phyloP scores from a whole-genome alignment of 2,797 vertebrate genomes.

The Mormyrops attenuatus region DNA sequence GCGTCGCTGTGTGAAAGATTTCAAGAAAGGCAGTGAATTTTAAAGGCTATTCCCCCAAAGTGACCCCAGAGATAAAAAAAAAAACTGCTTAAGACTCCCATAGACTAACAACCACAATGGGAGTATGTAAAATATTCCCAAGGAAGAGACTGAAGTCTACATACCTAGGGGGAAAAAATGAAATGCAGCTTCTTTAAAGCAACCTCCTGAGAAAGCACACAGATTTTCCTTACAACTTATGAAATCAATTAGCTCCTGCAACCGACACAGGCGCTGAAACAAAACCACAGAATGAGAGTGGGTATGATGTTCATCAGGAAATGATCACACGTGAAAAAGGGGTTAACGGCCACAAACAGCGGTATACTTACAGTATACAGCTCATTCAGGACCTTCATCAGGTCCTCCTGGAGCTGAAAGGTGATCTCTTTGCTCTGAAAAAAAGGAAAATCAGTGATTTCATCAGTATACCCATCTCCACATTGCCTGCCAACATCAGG shows the following conservation, averaged over 20 bases:
- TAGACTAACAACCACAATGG: background rate
- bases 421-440: conserved; percentile 97
- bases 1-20: conserved; percentile 30
- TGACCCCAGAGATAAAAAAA: background rate
- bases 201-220: background rate
- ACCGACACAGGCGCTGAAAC: background rate
- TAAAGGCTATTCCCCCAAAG: background rate
- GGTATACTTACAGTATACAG: conserved; percentile 89
- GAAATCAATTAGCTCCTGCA: background rate
- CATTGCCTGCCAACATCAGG: background rate
- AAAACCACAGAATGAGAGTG: background rate
- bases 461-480: background rate
- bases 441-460: conserved; percentile 28
- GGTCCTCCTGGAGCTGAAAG: conserved; percentile 96
- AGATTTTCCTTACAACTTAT: background rate
- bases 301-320: background rate
- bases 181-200: background rate
- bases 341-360: background rate
- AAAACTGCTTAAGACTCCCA: background rate
- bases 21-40: conserved; percentile 23
- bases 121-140: background rate
- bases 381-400: conserved; percentile 98
- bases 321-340: background rate
- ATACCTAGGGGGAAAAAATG: background rate
- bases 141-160: background rate